Evolutionary conservation across 2,888 invertebrate species (phyloP).

Genomic region (Agrochola macilenta): DNA sequence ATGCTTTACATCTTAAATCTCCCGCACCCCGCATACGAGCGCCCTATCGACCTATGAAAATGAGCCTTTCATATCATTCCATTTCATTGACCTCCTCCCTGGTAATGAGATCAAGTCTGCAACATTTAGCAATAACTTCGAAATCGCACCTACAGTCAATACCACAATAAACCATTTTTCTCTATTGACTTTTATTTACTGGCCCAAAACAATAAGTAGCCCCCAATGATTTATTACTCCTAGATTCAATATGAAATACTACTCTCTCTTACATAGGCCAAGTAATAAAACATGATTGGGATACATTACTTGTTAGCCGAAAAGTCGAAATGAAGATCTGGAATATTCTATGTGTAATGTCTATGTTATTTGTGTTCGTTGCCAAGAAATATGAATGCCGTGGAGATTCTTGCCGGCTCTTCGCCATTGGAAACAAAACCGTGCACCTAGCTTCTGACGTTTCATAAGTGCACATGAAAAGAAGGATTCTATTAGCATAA

Average conservation of each 20-base stretch:
- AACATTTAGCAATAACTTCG: constrained; percentile 44
- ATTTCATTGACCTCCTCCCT: not conserved
- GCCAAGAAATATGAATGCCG: not conserved
- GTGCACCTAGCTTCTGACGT: too few relatives aligned
- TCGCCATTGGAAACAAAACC: too few relatives aligned
- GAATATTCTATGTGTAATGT: not conserved
- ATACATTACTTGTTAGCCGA: constrained; percentile 4
- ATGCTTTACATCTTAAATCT: too few relatives aligned
- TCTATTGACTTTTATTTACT: constrained; percentile 53
- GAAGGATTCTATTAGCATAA: too few relatives aligned
- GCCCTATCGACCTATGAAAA: too few relatives aligned
- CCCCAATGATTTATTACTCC: constrained; percentile 41
- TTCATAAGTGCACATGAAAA: too few relatives aligned
- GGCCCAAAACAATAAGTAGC: constrained; percentile 44
- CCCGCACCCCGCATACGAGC: too few relatives aligned
- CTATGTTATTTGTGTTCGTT: not conserved
- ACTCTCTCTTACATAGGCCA: constrained; percentile 3
- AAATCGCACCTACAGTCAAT: not conserved
- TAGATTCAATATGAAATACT: constrained; percentile 42
- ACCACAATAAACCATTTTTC: constrained; percentile 44
- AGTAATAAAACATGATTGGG: constrained; percentile 14
- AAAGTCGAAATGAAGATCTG: not conserved
- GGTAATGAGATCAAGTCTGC: not conserved
- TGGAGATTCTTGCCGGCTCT: too few relatives aligned
- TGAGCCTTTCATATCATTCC: not conserved